Base-by-base conservation (phyloP, 1,140 invertebrate species). In the Bombus terrestris region DNA sequence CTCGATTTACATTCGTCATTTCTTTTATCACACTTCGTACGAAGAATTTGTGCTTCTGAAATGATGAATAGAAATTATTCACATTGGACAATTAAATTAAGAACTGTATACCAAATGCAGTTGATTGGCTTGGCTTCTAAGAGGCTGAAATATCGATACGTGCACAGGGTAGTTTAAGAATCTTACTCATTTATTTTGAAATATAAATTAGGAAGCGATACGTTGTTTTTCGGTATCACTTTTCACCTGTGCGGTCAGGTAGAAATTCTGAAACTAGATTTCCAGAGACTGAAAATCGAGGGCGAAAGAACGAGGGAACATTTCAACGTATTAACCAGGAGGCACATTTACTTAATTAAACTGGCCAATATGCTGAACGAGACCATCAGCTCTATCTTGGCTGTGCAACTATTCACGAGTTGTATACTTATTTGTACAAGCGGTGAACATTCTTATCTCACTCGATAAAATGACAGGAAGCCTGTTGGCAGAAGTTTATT, bases 241-340 rank as follows among this genome's bases (percentile, higher is more conserved):
- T 69, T 90, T 8, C 89, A 90, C 28, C 22, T 89, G 9, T 90
- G 89, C 5, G 89, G 89, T 0, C 89, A 90, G 53, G 53, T 78
- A 1, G 79, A 89, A 66, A 25, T 89, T 53, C 0, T 90, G 25
- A 90, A 81, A 28, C 15, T 59, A 6, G 75, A 79, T 3, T 89
- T 87, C 15, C 18, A 8, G 12, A 39, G 62, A 47, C 47, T 83
- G 6, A 28, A 25, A 10, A n/a, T 39, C 5, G 3, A 18, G 37
- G 69, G 5, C 2, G 73, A 62, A 10, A 57, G 22, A 22, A 37
- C 57, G 6, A 9, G 18, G 5, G 47, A 53, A 18, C 47, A 53
- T 53, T 53, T 53, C 0, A 66, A 39, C 0, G 3, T 3, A 3
- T 32, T 86, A 13, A 53, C 78, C 10, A 35, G 25, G 5, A 86